A percentile compares a stretch with the other conserved stretches of the same genome.
These are phyloP conservation scores for Phyllotreta cruciferae DNA, from an alignment of 2,888 invertebrate genomes.

Conservation along the genomic window DNA sequence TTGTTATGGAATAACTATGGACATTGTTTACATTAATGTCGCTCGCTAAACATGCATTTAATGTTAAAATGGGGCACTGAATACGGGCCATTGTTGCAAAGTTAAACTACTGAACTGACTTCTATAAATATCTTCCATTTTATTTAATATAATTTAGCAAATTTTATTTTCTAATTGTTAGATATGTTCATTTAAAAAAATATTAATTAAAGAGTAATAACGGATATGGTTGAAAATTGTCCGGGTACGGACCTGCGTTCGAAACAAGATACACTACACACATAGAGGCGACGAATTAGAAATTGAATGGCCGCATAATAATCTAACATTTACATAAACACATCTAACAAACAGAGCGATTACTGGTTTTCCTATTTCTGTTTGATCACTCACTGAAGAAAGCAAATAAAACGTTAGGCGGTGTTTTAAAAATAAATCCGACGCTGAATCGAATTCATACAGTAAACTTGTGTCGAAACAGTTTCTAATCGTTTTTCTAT, in stretches of 20 bases:
- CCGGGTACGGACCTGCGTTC: conserved; percentile 59
- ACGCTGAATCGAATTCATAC: background rate
- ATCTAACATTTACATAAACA: conserved; percentile 25
- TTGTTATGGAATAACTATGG: too few species aligned
- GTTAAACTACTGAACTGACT: too few species aligned
- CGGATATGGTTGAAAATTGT: background rate
- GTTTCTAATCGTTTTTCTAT: background rate
- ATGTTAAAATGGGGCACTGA: too few species aligned
- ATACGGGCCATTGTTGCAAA: too few species aligned
- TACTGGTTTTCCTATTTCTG: conserved; percentile 31
- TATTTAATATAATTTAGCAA: too few species aligned
- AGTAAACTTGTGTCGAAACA: background rate
- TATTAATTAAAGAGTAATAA: too few species aligned
- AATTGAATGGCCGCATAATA: conserved; percentile 14
- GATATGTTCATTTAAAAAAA: too few species aligned
- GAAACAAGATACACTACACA: background rate
- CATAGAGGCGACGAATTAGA: conserved; percentile 32
- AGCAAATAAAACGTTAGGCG: conserved; percentile 31
- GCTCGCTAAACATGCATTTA: too few species aligned
- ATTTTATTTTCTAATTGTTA: too few species aligned
- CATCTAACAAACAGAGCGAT: conserved; percentile 22
- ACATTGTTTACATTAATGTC: too few species aligned
- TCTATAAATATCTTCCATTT: too few species aligned
- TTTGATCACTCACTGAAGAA: conserved; percentile 29
- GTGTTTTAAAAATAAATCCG: conserved; percentile 36